These are phyloP conservation scores for Apis cerana DNA, from an alignment of 1,140 invertebrate genomes.

Conservation along the genomic window DNA sequence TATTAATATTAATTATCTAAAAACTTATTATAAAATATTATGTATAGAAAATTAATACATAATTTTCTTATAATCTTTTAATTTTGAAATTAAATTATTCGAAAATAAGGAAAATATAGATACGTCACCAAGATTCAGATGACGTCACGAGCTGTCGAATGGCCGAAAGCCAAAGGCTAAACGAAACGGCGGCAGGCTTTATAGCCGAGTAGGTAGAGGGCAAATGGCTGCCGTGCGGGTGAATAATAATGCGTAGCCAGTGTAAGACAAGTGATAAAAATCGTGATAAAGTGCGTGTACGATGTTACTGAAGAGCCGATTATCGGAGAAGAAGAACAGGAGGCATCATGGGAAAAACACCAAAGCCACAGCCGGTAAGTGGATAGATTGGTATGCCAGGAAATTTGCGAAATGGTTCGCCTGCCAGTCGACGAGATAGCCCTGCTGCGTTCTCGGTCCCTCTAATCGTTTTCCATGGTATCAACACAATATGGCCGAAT, in stretches of 20 bases:
- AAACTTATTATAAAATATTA: background rate
- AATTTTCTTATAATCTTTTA: background rate
- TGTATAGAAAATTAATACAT: background rate
- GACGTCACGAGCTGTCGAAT: conserved; percentile 66
- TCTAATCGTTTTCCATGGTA: conserved; percentile 67
- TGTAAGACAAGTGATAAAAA: conserved; percentile 56
- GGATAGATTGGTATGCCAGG: conserved; percentile 57
- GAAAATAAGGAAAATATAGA: background rate
- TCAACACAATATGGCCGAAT: conserved; percentile 57
- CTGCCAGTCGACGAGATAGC: conserved; percentile 66
- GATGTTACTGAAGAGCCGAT: conserved; percentile 77
- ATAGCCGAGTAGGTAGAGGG: conserved; percentile 65
- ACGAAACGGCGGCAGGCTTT: conserved; percentile 54
- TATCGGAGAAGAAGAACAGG: conserved; percentile 70
- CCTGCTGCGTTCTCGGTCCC: conserved; percentile 50
- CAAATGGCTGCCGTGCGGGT: conserved; percentile 76
- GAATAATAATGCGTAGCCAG: conserved; percentile 75
- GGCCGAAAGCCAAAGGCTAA: conserved; percentile 72
- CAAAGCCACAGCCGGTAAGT: conserved; percentile 79
- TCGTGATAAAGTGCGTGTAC: conserved; percentile 67
- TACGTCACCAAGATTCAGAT: conserved; percentile 51
- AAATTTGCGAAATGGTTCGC: conserved; percentile 65
- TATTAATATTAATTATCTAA: too few relatives aligned
- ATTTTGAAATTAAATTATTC: background rate
- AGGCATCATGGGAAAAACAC: conserved; percentile 76